A percentile compares a stretch with the other conserved stretches of the same genome.
These are phyloP conservation scores for Aphelenchoides fujianensis DNA, from an alignment of 1,140 invertebrate genomes.

Conservation along the genomic window DNA sequence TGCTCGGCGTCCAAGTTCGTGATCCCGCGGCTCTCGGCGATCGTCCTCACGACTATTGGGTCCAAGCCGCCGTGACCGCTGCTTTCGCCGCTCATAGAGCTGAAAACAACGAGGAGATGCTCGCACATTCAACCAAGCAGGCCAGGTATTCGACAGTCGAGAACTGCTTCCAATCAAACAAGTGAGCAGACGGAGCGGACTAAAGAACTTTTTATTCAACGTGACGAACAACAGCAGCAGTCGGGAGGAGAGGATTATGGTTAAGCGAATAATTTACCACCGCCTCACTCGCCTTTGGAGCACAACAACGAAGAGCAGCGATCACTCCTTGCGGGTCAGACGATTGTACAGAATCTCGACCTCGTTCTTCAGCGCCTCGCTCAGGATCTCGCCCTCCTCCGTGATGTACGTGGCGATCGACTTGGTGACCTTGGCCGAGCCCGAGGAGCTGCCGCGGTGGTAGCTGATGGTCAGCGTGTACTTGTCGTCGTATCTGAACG, in stretches of 20 bases:
- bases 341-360: conserved; percentile 40
- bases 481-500: conserved; percentile 58
- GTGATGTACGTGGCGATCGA: conserved; percentile 59
- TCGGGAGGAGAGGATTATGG: background rate
- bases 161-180: background rate
- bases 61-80: background rate
- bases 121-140: background rate
- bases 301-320: conserved; percentile 29
- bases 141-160: background rate
- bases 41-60: background rate
- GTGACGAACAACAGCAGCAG: conserved; percentile 16
- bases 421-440: conserved; percentile 53
- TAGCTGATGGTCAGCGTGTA: conserved; percentile 55
- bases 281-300: too few species aligned
- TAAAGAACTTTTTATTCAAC: conserved; percentile 13
- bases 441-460: conserved; percentile 47
- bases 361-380: conserved; percentile 45
- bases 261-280: conserved; percentile 7
- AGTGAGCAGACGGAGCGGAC: background rate
- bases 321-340: conserved; percentile 39
- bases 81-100: conserved; percentile 13
- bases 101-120: conserved; percentile 7
- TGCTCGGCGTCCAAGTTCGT: background rate
- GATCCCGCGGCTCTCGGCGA: background rate
- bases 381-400: conserved; percentile 56